Base-by-base conservation (phyloP, 2,797 vertebrate species). In the Eutrigla gurnardus region DNA sequence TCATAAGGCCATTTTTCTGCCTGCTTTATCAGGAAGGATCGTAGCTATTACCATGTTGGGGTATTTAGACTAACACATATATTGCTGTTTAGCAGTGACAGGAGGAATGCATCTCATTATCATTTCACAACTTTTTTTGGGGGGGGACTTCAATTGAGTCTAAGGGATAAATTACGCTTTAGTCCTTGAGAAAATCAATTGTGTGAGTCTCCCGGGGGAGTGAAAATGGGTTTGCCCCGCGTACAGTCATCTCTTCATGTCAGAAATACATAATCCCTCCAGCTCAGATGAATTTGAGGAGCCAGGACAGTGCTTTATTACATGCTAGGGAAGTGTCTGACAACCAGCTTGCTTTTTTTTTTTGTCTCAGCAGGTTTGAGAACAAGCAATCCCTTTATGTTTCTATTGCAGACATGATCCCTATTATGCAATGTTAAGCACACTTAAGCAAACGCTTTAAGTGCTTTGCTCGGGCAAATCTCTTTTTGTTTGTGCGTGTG, bases 331-430 rank as follows among this genome's bases (percentile, higher is more conserved):
- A 88, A 74, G 83, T 84, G 86, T 90, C 82, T 88, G 91, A 92
- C 86, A 90, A 66, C 45, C 78, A 35, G 72, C 59, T 66, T 66
- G 74, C 73, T 59, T 82, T 87, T 89, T 43, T 12, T 12, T 90
- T 91, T 92, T 83, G 76, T 91, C 86, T 91, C 90, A 80, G 89
- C 89, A 87, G 84, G 83, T 88, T 88, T 88, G 75, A 80, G 72
- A 63, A 75, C 66, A 81, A 84, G 72, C 78, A 69, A 78, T 81
- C 69, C 63, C 64, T 88, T 86, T 77, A 64, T 78, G 82, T 80
- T 80, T 74, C 80, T 60, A 46, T 82, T 25, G 57, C 47, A 88
- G 79, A 75, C 64, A 58, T 64, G 65, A 86, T 80, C 73, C 75
- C 55, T 72, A 55, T 89, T 90, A 81, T 84, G 76, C 52, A 85